Percentiles rank a stretch among this genome's conserved stretches.
phyloP scores from a whole-genome alignment of 1,140 invertebrate genomes.

The Drosophila novamexicana region DNA sequence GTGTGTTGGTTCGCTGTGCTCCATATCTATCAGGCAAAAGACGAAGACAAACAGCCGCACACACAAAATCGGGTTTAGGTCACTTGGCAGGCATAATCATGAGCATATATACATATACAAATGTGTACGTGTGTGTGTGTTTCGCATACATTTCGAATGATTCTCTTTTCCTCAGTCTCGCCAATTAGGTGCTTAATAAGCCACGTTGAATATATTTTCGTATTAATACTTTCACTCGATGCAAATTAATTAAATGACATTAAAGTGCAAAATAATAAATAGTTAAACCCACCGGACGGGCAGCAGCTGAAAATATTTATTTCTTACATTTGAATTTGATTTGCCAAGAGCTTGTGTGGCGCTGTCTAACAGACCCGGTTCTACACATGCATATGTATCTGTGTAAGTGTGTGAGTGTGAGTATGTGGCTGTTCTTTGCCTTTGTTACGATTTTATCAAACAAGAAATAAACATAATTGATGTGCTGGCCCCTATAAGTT shows the following conservation, averaged over 20 bases:
- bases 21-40: slow-evolving; percentile 45
- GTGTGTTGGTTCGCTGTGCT: slow-evolving; percentile 32
- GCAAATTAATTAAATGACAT: slow-evolving; percentile 36
- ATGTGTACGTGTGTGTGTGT: slow-evolving; percentile 23
- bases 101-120: slow-evolving; percentile 10
- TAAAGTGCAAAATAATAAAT: slow-evolving; percentile 38
- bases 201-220: slow-evolving; percentile 41
- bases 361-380: slow-evolving; percentile 43
- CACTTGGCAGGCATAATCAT: slow-evolving; percentile 41
- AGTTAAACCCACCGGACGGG: slow-evolving; percentile 1
- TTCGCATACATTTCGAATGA: slow-evolving; percentile 42
- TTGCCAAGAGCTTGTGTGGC: slow-evolving; percentile 71
- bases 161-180: slow-evolving; percentile 47
- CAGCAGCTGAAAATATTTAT: slow-evolving; percentile 24
- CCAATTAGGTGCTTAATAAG: slow-evolving; percentile 64
- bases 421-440: slow-evolving; percentile 19
- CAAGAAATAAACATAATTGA: slow-evolving; percentile 78
- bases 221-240: slow-evolving; percentile 61
- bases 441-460: slow-evolving; percentile 74
- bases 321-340: slow-evolving; percentile 44
- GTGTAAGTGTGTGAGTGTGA: neutral
- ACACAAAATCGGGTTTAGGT: slow-evolving; percentile 53
- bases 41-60: slow-evolving; percentile 48
- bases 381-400: neutral
- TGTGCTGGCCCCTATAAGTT: slow-evolving; percentile 69